Conservation (phyloP, 2,113 vertebrate species). For the Xerus inauris region DNA sequence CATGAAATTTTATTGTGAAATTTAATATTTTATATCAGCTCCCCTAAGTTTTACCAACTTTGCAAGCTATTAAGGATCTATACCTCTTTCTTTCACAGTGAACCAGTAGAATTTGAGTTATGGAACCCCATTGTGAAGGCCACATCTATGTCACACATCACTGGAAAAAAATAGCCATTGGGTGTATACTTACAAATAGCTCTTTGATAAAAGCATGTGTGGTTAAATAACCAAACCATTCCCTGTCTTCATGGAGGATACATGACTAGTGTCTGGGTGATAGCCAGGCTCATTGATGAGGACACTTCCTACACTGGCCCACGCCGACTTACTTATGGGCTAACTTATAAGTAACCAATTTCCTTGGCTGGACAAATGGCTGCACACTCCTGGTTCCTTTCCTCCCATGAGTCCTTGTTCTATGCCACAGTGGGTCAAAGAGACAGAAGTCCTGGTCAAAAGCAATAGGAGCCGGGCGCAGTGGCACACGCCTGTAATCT, state of each 20-base stretch:
- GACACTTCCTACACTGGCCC: not conserved
- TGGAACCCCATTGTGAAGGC: slow-evolving; percentile 14
- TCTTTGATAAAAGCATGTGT: slow-evolving; percentile 24
- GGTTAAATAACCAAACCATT: not conserved
- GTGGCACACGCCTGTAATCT: too few species aligned
- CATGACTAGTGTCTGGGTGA: not conserved
- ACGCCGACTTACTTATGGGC: not conserved
- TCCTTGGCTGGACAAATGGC: not conserved
- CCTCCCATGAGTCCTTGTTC: not conserved
- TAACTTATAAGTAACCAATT: not conserved
- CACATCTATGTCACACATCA: slow-evolving; percentile 42
- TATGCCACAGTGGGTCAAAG: not conserved
- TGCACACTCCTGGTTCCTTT: not conserved
- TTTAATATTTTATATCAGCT: slow-evolving; percentile 63
- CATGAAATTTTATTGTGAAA: slow-evolving; percentile 63
- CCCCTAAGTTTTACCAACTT: slow-evolving; percentile 51
- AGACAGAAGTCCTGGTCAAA: slow-evolving; percentile 13
- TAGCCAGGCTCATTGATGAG: not conserved
- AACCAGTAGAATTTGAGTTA: slow-evolving; percentile 43
- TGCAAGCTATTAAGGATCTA: slow-evolving; percentile 34
- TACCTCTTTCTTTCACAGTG: slow-evolving; percentile 16
- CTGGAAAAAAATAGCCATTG: not conserved
- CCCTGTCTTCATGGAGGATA: not conserved
- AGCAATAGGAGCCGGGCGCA: too few species aligned
- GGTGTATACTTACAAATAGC: not conserved